phyloP scores from a whole-genome alignment of 2,113 vertebrate species.

The Hiodon tergisus region DNA sequence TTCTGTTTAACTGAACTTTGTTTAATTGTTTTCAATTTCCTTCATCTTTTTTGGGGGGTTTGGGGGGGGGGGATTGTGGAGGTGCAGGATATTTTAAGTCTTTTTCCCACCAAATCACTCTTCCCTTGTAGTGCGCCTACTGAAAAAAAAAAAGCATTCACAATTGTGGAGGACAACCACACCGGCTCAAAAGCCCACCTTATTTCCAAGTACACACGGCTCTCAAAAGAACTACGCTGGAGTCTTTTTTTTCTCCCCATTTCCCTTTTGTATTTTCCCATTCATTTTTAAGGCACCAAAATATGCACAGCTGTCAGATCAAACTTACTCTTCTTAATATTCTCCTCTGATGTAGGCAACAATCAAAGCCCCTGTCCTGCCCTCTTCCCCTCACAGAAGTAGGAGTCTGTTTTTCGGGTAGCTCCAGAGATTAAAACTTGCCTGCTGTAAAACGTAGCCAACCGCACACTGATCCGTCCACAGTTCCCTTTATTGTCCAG shows the following conservation, averaged over 20 bases:
- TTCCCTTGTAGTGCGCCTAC: constrained; percentile 13
- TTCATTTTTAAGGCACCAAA: constrained; percentile 19
- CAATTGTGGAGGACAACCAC: constrained; percentile 5
- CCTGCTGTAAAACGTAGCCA: constrained; percentile 36
- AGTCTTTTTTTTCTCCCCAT: neutral
- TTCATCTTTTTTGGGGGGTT: constrained; percentile 8
- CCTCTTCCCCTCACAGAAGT: neutral
- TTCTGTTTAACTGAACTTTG: constrained; percentile 17
- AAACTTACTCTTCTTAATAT: constrained; percentile 29
- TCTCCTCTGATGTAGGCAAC: constrained; percentile 25
- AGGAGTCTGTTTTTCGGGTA: neutral
- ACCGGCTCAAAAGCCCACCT: constrained; percentile 25
- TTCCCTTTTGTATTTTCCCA: neutral
- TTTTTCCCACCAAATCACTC: neutral
- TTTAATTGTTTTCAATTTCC: constrained; percentile 8
- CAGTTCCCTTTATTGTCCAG: constrained; percentile 42
- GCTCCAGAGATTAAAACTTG: constrained; percentile 12
- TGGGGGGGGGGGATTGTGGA: neutral
- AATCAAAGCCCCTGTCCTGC: constrained; percentile 15
- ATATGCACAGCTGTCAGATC: constrained; percentile 40
- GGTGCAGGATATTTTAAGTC: constrained; percentile 11
- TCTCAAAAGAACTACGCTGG: neutral
- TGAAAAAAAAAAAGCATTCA: constrained; percentile 2
- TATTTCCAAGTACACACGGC: constrained; percentile 17
- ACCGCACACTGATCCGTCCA: constrained; percentile 34